Conservation (phyloP, 2,888 invertebrate species). For the Orchesella flavescens region DNA sequence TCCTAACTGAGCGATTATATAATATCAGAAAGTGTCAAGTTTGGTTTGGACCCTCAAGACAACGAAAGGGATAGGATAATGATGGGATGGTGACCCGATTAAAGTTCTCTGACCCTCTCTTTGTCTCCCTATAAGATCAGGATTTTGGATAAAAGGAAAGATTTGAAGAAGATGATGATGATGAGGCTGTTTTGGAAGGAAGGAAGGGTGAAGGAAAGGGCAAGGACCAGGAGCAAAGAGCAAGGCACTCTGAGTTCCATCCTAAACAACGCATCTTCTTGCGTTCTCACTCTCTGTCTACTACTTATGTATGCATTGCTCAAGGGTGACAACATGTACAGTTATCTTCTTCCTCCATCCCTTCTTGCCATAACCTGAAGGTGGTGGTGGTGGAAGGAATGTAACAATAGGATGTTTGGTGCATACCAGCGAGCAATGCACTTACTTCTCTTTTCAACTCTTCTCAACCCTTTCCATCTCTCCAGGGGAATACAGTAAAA, state of each 20-base stretch:
- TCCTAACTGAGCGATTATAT: too few species aligned
- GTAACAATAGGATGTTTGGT: too few species aligned
- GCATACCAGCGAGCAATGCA: too few species aligned
- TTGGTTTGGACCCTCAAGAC: conserved; percentile 27
- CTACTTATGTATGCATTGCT: too few species aligned
- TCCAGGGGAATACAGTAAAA: too few species aligned
- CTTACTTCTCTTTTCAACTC: too few species aligned
- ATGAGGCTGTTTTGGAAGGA: neutral
- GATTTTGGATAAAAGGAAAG: neutral
- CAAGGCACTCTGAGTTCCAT: neutral
- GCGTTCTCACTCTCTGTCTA: too few species aligned
- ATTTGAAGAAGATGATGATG: conserved; percentile 7
- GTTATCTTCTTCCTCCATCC: conserved; percentile 10
- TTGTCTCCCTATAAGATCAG: neutral
- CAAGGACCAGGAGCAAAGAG: conserved; percentile 26
- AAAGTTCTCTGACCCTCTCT: conserved; percentile 40
- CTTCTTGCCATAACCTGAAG: neutral
- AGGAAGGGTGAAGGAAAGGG: conserved; percentile 42
- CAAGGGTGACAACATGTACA: neutral
- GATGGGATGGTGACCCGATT: conserved; percentile 31
- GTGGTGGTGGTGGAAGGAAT: too few species aligned
- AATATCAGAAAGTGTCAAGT: neutral
- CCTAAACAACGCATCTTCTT: neutral
- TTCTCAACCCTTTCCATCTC: too few species aligned
- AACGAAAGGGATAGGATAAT: conserved; percentile 3